Evolutionary conservation across 2,797 vertebrate species (phyloP).

Genomic region (Glyptemys insculpta): DNA sequence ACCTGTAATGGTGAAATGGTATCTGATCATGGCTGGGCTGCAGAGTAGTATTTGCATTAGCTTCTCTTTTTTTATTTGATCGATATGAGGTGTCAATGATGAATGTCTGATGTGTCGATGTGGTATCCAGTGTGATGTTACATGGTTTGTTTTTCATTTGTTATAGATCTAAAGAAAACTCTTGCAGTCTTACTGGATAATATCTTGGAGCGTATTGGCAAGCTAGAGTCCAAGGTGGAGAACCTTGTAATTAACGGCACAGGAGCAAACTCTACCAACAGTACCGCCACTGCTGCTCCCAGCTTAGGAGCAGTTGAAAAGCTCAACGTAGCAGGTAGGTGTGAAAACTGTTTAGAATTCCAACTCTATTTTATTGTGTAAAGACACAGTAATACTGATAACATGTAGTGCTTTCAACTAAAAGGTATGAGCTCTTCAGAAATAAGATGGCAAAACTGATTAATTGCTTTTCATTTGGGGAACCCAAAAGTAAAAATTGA

Average conservation of each 20-base stretch:
- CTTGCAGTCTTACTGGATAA: constrained; percentile 97
- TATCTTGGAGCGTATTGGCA: constrained; percentile 96
- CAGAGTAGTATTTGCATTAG: background rate
- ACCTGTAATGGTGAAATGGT: background rate
- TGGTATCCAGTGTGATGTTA: background rate
- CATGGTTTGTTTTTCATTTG: constrained; percentile 25
- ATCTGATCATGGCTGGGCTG: background rate
- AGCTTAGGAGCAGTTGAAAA: constrained; percentile 89
- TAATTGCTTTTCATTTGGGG: background rate
- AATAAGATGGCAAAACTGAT: background rate
- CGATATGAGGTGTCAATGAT: background rate
- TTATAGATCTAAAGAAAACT: constrained; percentile 96
- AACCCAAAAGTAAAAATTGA: background rate
- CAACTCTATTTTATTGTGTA: background rate
- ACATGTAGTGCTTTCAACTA: no score
- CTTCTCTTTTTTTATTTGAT: background rate
- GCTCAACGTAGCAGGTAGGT: constrained; percentile 95
- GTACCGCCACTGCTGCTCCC: constrained; percentile 85
- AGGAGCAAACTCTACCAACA: constrained; percentile 92
- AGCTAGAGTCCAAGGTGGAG: constrained; percentile 96
- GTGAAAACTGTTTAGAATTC: background rate
- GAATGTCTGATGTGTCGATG: background rate
- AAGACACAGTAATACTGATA: background rate
- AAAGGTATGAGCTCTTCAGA: background rate
- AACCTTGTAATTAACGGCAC: constrained; percentile 94